phyloP scores from a whole-genome alignment of 1,140 invertebrate genomes.

The Bradynema listronoti region DNA sequence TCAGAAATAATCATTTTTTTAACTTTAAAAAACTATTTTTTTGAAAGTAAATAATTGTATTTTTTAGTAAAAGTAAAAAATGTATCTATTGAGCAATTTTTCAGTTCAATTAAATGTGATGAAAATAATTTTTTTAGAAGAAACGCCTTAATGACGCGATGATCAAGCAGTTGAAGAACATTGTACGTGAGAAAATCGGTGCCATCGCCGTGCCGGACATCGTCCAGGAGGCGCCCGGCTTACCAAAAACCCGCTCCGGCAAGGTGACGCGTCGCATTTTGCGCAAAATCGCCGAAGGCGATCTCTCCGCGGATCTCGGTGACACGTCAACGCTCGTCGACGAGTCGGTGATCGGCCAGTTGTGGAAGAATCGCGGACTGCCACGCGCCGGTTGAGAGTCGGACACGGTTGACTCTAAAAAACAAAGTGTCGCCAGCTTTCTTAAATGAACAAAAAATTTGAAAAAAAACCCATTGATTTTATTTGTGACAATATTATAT shows the following conservation, averaged over 20 bases:
- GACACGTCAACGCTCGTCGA: conserved; percentile 71
- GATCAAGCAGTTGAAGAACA: conserved; percentile 37
- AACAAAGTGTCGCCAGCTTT: not conserved
- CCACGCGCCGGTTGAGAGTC: not conserved
- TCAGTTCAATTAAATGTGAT: not conserved
- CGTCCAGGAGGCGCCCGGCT: conserved; percentile 78
- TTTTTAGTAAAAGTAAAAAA: too few relatives aligned
- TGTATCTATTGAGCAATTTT: too few relatives aligned
- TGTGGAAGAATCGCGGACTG: conserved; percentile 10
- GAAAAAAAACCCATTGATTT: too few relatives aligned
- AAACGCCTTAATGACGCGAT: conserved; percentile 19
- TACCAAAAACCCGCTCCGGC: conserved; percentile 93
- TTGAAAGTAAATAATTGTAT: too few relatives aligned
- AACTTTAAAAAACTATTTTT: too few relatives aligned
- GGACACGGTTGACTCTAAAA: not conserved
- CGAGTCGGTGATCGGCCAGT: conserved; percentile 22
- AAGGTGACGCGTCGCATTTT: conserved; percentile 94
- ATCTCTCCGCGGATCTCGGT: conserved; percentile 77
- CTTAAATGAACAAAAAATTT: too few relatives aligned
- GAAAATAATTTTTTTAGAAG: conserved; percentile 32
- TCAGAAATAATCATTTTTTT: too few relatives aligned
- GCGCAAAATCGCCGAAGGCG: conserved; percentile 73
- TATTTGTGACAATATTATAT: not conserved
- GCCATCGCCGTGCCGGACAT: conserved; percentile 90
- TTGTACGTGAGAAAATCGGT: conserved; percentile 83